Percentiles rank a stretch among this genome's conserved stretches.
phyloP scores from a whole-genome alignment of 2,888 invertebrate genomes.

The Acronicta alni region DNA sequence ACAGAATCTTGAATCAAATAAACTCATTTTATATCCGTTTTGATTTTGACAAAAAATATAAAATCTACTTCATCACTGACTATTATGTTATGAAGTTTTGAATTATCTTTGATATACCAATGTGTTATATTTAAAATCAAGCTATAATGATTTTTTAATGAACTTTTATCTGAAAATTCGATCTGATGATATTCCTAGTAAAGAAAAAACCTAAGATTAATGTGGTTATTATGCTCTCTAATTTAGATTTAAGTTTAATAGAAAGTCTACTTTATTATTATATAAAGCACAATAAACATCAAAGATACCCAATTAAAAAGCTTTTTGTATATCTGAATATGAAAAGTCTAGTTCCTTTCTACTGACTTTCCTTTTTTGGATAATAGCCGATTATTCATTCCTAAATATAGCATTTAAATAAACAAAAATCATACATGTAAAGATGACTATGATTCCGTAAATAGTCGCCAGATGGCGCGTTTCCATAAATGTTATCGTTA shows the following conservation, averaged over 20 bases:
- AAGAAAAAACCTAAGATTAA: background rate
- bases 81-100: conserved; percentile 6
- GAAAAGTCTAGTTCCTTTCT: background rate
- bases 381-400: background rate
- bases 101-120: background rate
- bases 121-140: no score
- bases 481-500: background rate
- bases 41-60: background rate
- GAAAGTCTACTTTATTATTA: background rate
- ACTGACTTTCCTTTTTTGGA: no score
- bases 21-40: background rate
- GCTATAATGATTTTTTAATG: no score
- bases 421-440: no score
- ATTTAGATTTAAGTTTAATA: conserved; percentile 28
- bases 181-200: background rate
- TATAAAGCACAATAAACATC: background rate
- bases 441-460: background rate
- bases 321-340: background rate
- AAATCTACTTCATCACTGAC: background rate
- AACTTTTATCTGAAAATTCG: background rate
- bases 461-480: background rate
- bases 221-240: conserved; percentile 44
- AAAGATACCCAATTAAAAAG: background rate
- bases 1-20: background rate
- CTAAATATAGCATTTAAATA: background rate